These are phyloP conservation scores for Tenebrosternarchus preto DNA, from an alignment of 2,113 vertebrate species.

Conservation along the genomic window DNA sequence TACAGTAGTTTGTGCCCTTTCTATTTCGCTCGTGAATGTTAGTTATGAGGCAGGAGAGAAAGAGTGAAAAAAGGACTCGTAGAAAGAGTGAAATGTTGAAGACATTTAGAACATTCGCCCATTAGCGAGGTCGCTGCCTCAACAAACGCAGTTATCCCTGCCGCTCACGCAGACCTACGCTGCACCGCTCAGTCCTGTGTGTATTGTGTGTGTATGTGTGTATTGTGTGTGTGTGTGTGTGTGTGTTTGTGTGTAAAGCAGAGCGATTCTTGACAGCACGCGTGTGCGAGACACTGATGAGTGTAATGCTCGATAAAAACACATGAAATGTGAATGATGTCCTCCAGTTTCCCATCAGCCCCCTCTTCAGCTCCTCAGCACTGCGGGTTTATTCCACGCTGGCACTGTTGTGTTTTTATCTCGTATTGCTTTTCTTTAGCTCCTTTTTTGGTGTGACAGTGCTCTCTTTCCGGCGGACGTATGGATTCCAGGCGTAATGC, in stretches of 20 bases:
- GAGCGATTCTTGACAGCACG: neutral
- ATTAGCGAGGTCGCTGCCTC: conserved; percentile 99
- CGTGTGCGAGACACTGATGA: conserved; percentile 58
- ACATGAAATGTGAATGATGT: neutral
- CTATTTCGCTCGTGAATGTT: conserved; percentile 62
- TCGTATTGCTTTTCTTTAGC: too few species aligned
- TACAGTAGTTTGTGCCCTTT: too few species aligned
- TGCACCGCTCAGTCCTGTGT: too few species aligned
- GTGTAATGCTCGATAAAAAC: conserved; percentile 58
- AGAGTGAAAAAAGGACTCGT: conserved; percentile 41
- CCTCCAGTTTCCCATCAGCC: neutral
- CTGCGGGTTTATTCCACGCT: too few species aligned
- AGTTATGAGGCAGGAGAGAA: conserved; percentile 56
- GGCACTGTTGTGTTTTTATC: too few species aligned
- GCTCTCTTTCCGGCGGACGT: too few species aligned
- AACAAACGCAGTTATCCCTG: conserved; percentile 93
- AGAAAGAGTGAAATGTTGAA: conserved; percentile 30
- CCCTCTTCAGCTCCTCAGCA: neutral
- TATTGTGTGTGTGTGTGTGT: too few species aligned
- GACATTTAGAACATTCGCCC: conserved; percentile 85
- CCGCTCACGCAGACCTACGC: neutral
- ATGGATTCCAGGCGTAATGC: too few species aligned
- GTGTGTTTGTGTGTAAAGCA: conserved; percentile 61
- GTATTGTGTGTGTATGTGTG: too few species aligned
- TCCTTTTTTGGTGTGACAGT: too few species aligned